Evolutionary conservation across 2,888 invertebrate genomes (phyloP).

Genomic region (Eutolmus rufibarbis): DNA sequence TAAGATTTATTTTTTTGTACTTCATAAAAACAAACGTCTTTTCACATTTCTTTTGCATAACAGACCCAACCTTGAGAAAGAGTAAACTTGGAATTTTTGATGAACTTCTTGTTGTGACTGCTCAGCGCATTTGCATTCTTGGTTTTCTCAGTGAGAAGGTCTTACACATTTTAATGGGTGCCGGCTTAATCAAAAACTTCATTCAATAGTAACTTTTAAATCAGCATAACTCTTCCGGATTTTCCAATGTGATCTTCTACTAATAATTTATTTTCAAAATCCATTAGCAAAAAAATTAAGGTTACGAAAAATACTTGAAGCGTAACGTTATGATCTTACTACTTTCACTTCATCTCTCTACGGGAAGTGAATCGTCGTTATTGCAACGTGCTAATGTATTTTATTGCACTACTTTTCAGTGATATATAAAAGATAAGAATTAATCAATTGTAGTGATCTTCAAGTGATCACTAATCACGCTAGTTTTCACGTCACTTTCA

Average conservation of each 20-base stretch:
- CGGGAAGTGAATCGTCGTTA: not conserved
- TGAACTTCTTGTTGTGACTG: not conserved
- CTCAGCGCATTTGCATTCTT: not conserved
- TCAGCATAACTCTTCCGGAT: not conserved
- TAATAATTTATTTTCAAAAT: not conserved
- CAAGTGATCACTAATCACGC: not conserved
- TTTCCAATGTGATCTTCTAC: not conserved
- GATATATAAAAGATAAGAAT: not conserved
- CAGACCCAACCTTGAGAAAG: constrained; percentile 3
- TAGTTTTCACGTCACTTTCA: not conserved
- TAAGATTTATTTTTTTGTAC: not conserved
- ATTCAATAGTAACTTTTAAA: not conserved
- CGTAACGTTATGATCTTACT: not conserved
- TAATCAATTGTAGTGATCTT: not conserved
- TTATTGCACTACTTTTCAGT: not conserved
- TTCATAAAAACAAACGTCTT: not conserved
- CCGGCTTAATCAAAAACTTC: not conserved
- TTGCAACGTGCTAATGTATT: not conserved
- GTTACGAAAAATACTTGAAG: not conserved
- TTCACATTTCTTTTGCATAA: not conserved
- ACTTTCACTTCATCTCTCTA: not conserved
- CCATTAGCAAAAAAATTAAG: not conserved
- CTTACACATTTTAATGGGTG: not conserved
- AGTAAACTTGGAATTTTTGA: not conserved
- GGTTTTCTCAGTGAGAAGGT: not conserved